Conservation (phyloP, 2,888 invertebrate genomes). For the Brachypterus glaber region DNA sequence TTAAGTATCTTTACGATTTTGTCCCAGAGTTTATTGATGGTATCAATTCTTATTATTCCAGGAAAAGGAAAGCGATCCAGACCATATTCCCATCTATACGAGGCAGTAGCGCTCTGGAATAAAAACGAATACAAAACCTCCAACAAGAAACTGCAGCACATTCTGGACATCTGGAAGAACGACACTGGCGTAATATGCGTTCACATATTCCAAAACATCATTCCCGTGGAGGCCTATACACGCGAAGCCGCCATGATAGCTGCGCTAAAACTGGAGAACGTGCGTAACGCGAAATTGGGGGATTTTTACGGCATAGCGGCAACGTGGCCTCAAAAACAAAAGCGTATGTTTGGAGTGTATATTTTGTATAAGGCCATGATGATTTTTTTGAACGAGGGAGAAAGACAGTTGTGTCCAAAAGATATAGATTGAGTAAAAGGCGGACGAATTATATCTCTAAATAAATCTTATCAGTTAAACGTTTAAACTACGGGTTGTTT, state of each 20-base stretch:
- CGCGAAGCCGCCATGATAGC: slow-evolving; percentile 93
- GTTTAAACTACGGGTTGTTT: too few relatives aligned
- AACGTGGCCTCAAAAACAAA: slow-evolving; percentile 63
- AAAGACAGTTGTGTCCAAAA: slow-evolving; percentile 72
- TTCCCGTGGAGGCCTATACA: slow-evolving; percentile 86
- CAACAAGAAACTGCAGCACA: slow-evolving; percentile 60
- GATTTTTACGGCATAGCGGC: slow-evolving; percentile 73
- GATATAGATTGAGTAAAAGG: slow-evolving; percentile 47
- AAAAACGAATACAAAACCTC: slow-evolving; percentile 41
- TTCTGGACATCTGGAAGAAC: slow-evolving; percentile 79
- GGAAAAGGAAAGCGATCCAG: slow-evolving; percentile 72
- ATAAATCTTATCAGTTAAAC: too few relatives aligned
- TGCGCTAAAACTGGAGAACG: slow-evolving; percentile 63
- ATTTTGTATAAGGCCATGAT: slow-evolving; percentile 72
- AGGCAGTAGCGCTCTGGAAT: slow-evolving; percentile 64
- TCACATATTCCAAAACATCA: slow-evolving; percentile 82
- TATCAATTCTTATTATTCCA: too few relatives aligned
- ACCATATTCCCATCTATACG: slow-evolving; percentile 85
- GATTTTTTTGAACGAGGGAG: slow-evolving; percentile 81
- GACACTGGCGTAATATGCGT: slow-evolving; percentile 81
- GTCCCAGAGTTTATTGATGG: too few relatives aligned
- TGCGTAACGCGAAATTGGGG: slow-evolving; percentile 71
- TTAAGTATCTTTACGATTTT: too few relatives aligned
- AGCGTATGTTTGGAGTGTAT: slow-evolving; percentile 65
- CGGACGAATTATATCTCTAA: too few relatives aligned